Base-by-base conservation (phyloP, 37 sponge, comb jelly and placozoan species). In the Halisarca cf. caerulea region DNA sequence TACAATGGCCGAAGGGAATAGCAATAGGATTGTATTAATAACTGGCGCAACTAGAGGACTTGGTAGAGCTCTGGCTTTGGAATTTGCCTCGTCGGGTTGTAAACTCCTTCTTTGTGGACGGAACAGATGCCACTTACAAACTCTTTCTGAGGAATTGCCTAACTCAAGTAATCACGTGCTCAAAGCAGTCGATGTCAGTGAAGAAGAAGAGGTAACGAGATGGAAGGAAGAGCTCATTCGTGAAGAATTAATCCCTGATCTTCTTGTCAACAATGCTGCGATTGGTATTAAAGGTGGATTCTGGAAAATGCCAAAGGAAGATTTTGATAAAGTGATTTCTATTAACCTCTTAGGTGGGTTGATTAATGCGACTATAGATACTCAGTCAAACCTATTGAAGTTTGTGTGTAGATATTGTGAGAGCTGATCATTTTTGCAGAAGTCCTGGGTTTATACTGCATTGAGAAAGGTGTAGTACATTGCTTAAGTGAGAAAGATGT, bases 221-320 rank as follows among this genome's bases (percentile, higher is more conserved):
- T 39, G 55, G 62, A 39, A 58, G 33, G 82, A 54, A 4, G 59
- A 9, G 14, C 25, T 54, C 1, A 30, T 47, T 32, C 11, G 82
- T 6, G 82, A 58, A 60, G 82, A 55, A 7, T 24, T 39, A 7
- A 58, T 47, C 2, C 82, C 82, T 24, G 42, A 58, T 64, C 62
- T 81, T n/a, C 64, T 81, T 20, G 55, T 81, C 64, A 81, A 81
- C 59, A 81, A 81, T 58, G 82, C 82, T 24, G 62, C 59, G 14
- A 32, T 81, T 2, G 21, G n/a, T n/a, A 30, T n/a, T 28, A 64
- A 2, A 3, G 62, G 36, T 8, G 28, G 64, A 1, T 58, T 81
- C 27, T 81, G 82, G 82, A 35, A 66, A 23, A 58, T 81, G 28
- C 32, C 42, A 23, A 47, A 59, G 37, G 82, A 64, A 17, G 82